These are phyloP conservation scores for Siphamia tubifer DNA, from an alignment of 2,113 vertebrate genomes.

Conservation along the genomic window DNA sequence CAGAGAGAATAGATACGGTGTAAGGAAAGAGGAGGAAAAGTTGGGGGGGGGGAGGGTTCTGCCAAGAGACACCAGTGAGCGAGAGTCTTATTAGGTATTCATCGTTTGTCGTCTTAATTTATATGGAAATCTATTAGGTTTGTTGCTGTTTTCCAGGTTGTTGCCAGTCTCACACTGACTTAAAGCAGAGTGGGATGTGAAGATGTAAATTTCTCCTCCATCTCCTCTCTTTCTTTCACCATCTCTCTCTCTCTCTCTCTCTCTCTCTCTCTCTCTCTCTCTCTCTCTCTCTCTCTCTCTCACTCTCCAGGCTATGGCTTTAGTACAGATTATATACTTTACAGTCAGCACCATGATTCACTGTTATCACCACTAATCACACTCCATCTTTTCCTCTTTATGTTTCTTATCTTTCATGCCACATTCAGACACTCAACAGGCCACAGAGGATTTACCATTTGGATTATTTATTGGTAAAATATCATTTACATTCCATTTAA, in stretches of 20 bases:
- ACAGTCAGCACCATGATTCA: conserved; percentile 22
- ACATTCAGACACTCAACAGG: conserved; percentile 3
- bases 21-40: not conserved
- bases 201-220: conserved; percentile 32
- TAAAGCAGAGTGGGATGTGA: conserved; percentile 31
- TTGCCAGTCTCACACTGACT: conserved; percentile 9
- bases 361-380: conserved; percentile 1
- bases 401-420: conserved; percentile 9
- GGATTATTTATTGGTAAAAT: conserved; percentile 12
- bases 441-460: not conserved
- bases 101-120: conserved; percentile 20
- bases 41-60: no score
- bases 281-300: not conserved
- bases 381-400: not conserved
- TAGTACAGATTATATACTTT: conserved; percentile 18
- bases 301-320: not conserved
- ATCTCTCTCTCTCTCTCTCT: not conserved
- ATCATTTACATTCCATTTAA: conserved; percentile 12
- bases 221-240: not conserved
- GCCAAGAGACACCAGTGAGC: not conserved
- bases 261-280: not conserved
- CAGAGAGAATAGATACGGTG: not conserved
- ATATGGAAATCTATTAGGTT: conserved; percentile 41
- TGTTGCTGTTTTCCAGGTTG: conserved; percentile 15
- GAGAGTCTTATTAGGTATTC: conserved; percentile 20